Conservation (phyloP, 2,797 vertebrate genomes). For the Lutjanus campechanus region DNA sequence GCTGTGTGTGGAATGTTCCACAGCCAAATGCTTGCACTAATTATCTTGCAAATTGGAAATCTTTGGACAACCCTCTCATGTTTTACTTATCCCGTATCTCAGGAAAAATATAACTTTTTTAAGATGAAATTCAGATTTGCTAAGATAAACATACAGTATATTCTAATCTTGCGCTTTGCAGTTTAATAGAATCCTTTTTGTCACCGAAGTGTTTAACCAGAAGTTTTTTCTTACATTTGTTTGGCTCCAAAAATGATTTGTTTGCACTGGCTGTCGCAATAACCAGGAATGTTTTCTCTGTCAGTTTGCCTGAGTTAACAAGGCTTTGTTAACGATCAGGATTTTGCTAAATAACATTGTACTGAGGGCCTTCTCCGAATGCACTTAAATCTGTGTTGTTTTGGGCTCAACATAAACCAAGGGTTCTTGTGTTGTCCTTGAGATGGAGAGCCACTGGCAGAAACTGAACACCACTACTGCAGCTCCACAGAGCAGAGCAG, state of each 20-base stretch:
- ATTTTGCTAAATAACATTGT: constrained; percentile 1
- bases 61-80: background rate
- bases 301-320: background rate
- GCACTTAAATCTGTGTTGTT: constrained; percentile 27
- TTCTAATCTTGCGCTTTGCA: background rate
- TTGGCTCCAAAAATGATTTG: background rate
- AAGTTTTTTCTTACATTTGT: background rate
- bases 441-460: constrained; percentile 25
- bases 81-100: background rate
- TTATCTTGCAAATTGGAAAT: constrained; percentile 8
- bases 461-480: constrained; percentile 28
- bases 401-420: constrained; percentile 30
- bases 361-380: background rate
- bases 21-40: background rate
- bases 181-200: background rate
- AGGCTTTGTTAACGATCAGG: background rate
- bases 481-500: constrained; percentile 10
- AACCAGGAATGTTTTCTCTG: background rate
- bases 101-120: background rate
- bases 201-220: background rate
- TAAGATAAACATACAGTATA: background rate
- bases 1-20: constrained; percentile 48
- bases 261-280: background rate
- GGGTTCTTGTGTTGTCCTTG: constrained; percentile 23
- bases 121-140: background rate